phyloP scores from a whole-genome alignment of 2,113 vertebrate species.

The Lepus timidus region DNA sequence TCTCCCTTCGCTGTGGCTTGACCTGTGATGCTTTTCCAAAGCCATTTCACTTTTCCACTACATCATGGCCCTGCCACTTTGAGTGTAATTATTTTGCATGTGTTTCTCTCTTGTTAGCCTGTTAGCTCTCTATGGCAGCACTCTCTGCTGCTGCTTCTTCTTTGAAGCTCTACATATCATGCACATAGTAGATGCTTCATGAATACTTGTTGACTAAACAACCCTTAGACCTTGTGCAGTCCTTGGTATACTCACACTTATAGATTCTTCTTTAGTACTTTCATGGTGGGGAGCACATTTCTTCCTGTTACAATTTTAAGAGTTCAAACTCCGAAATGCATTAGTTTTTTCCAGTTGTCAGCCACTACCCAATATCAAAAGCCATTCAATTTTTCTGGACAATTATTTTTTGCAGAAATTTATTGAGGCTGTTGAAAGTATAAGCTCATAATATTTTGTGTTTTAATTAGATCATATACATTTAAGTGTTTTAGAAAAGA shows the following conservation, averaged over 20 bases:
- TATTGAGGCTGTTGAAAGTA: background rate
- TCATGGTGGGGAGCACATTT: background rate
- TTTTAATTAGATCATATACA: background rate
- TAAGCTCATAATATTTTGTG: background rate
- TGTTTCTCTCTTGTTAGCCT: background rate
- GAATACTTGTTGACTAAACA: background rate
- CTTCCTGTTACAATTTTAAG: background rate
- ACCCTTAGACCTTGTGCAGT: fast-evolving
- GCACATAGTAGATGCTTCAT: background rate
- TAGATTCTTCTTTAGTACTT: background rate
- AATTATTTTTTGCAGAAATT: background rate
- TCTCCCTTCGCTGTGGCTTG: background rate
- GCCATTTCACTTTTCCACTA: background rate
- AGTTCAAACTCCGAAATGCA: background rate
- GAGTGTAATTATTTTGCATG: background rate
- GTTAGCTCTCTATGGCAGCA: background rate
- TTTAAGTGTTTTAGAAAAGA: constrained; percentile 7
- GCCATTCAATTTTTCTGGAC: background rate
- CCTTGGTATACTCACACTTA: background rate
- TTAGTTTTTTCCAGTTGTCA: background rate
- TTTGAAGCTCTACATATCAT: background rate
- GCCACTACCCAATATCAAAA: background rate
- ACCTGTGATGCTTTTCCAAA: background rate
- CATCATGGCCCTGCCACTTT: background rate
- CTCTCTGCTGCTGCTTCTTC: background rate